Evolutionary conservation across 2,888 invertebrate species (phyloP), one percentile per base, ranked within the genome.

Genomic region (Parnassius orleans): DNA sequence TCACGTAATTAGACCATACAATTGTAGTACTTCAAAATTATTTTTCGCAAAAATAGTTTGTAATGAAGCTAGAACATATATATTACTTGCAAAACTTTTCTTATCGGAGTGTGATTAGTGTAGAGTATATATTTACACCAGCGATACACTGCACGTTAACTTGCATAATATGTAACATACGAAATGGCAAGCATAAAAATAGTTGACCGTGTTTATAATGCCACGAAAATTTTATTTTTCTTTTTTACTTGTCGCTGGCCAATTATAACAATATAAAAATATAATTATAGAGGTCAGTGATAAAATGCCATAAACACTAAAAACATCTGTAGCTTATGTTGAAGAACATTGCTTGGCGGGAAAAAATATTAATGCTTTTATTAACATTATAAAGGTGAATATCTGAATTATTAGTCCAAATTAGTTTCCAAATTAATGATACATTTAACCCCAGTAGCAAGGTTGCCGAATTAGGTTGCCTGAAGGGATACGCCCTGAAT

Each of bases 41-140:
- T 50, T 52, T 52, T 10, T 12, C 42, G 15, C 10, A 46, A 59
- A 53, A 46, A 53, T 53, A 53, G n/a, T 53, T 48, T 15, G 33
- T 42, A 57, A 52, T 56, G n/a, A 57, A 46, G 52, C 57, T 62
- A 54, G 50, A 54, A 63, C 56, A 43, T 12, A 10, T 53, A 42
- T 52, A 51, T 46, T 47, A 56, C 48, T 56, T 56, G 56, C 53
- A 56, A 63, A 60, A 60, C 41, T 62, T 54, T 58, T 55, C 54
- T 62, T 62, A 62, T 62, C 62, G 58, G 10, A 9, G 54, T 50
- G 44, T 51, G 46, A 58, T 63, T 63, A 58, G 54, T 54, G 59
- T 42, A 47, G 47, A 55, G 52, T 63, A 41, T 59, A 51, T 63
- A 58, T 52, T 63, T 63, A 51, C 46, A 52, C 58, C 41, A 47